Evolutionary conservation across 2,113 vertebrate species (phyloP), one percentile per base, ranked within the genome.

Genomic region (Bubalus kerabau): DNA sequence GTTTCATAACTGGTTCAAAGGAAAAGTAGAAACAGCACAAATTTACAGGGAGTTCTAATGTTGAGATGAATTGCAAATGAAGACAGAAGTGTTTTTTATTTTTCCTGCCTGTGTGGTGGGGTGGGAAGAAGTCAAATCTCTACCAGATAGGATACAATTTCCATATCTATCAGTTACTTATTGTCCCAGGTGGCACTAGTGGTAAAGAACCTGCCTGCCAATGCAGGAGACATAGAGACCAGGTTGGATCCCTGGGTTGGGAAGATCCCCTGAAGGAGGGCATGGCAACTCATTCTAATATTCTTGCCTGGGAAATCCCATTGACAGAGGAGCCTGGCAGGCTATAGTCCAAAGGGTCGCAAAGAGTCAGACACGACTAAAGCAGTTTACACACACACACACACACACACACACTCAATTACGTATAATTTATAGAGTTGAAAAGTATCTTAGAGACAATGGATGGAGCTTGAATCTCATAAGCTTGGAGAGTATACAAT

Each of bases 61-160:
- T 64, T 92, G 67, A 46, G 46, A 28, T 95, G 84, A 96, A 76
- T 19, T 74, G 21, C 16, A 94, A 89, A 97, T 89, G 80, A 90
- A 87, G 56, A 46, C 67, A 97, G 50, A 82, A 80, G 17, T 32
- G 17, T 5, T 2, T 36, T 71, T 40, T n/a, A 56, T 40, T 82
- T 83, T 4, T 28, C n/a, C 86, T 87, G 50, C 26, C 54, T 64
- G 52, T 0, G 30, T 12, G 21, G 19, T 54, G 10, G 28, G 15
- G 24, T 80, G n/a, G 32, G 32, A 90, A 92, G 62, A 91, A 89
- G 62, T 90, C 36, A 90, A 84, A 64, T 57, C 57, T 89, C 52
- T 87, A 50, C 48, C 30, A 56, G 80, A 78, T 54, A 67, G 16
- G 52, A 56, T 59, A 59, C 16, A 91, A 86, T 90, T 67, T 59